These are phyloP conservation scores for Microtus agrestis DNA, from an alignment of 2,797 vertebrate genomes.

Conservation along the genomic window DNA sequence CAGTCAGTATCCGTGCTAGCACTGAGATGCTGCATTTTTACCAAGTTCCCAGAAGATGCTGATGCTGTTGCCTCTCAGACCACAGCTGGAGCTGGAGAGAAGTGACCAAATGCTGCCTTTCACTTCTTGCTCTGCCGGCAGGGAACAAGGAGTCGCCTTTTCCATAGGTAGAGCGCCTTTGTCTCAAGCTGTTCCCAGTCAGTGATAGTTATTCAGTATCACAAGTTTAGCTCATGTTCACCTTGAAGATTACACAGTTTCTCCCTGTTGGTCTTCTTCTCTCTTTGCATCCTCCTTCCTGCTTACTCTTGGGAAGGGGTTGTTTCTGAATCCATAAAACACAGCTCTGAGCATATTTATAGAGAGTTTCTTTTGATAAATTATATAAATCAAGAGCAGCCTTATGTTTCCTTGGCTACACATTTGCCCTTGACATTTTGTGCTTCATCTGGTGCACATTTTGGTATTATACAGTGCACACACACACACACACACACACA, in stretches of 20 bases:
- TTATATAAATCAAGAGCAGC: background rate
- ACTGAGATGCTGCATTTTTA: background rate
- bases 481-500: too few relatives aligned
- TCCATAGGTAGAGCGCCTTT: background rate
- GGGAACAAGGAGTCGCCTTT: background rate
- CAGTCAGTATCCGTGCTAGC: background rate
- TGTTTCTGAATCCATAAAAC: background rate
- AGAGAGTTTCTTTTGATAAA: background rate
- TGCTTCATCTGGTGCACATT: background rate
- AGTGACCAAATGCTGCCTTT: background rate
- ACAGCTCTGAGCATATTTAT: background rate
- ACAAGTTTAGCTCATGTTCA: background rate
- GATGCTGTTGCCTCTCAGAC: background rate
- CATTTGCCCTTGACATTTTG: background rate
- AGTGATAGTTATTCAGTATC: background rate
- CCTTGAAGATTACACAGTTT: background rate
- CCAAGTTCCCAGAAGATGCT: background rate
- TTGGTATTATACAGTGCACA: background rate
- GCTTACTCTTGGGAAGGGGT: background rate
- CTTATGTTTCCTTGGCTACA: background rate
- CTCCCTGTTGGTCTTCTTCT: background rate
- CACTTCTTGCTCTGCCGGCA: background rate
- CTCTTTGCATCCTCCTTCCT: background rate
- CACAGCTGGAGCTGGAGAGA: background rate
- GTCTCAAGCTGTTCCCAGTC: background rate